Evolutionary conservation across 2,888 invertebrate species (phyloP), one percentile per base, ranked within the genome.

Genomic region (Hyppa rectilinea): DNA sequence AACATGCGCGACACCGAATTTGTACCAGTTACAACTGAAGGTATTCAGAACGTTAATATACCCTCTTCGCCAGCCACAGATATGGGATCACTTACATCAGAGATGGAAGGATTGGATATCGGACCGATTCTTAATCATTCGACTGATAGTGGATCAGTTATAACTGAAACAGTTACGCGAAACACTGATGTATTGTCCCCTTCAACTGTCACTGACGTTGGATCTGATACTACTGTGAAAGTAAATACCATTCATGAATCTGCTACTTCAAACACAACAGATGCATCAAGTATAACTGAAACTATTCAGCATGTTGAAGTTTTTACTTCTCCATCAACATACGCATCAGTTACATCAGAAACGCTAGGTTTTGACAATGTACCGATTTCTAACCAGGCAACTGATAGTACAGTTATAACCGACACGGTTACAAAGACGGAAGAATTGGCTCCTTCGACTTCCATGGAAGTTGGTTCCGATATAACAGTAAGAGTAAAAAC

Each of bases 141-240:
- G 1, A 36, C 20, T 77, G 10, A 47, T 49, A 43, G 17, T n/a
- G 38, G 1, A 49, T 23, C 34, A 49, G 40, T 55, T 23, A 72
- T 43, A 71, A 70, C 29, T 36, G 31, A 50, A 78, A 49, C 9
- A 2, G 20, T 29, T 66, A 17, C n/a, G n/a, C n/a, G 10, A 36
- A 20, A 20, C 0, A 66, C 29, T 36, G 49, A 61, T 31, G 61
- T 7, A 0, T 7, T 14, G 5, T 6, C 4, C 3, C 5, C 23
- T 26, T 36, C 76, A 43, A 65, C 29, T 2, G 0, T 12, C 12
- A 23, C 29, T n/a, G 31, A 47, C 38, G 4, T 14, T 75, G 23
- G 14, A 36, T 50, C 20, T 10, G 23, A 43, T 43, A 65, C 6
- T n/a, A 75, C 23, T 14, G 66, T 23, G 4, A 34, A 65, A 65